These are phyloP conservation scores for Hirudinaria manillensis DNA, from an alignment of 2,888 invertebrate species.

Conservation along the genomic window DNA sequence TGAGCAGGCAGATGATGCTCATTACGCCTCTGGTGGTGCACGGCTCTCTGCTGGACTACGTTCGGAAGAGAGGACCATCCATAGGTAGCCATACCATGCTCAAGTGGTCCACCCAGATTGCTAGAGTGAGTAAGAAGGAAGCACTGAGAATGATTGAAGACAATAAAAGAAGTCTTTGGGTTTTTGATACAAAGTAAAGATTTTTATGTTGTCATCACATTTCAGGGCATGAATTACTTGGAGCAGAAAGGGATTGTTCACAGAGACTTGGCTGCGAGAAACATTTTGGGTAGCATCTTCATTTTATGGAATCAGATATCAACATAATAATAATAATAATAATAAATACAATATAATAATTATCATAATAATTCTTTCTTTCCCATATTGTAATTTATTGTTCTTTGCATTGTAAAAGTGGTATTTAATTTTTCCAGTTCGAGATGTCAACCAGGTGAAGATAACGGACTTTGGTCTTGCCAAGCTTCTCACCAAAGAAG, in stretches of 20 bases:
- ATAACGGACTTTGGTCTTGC: constrained; percentile 33
- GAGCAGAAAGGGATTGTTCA: constrained; percentile 30
- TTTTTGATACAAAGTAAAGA: not conserved
- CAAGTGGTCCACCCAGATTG: constrained; percentile 97
- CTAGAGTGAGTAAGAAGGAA: constrained; percentile 57
- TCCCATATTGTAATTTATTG: too few species aligned
- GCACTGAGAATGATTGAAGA: not conserved
- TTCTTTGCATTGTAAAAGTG: not conserved
- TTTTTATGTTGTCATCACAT: not conserved
- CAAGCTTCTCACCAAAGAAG: constrained; percentile 25
- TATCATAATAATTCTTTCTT: too few species aligned
- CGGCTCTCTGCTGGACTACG: constrained; percentile 89
- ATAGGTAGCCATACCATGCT: constrained; percentile 89
- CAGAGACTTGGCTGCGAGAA: constrained; percentile 31
- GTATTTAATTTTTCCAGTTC: constrained; percentile 15
- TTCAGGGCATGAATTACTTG: constrained; percentile 31
- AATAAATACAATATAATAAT: too few species aligned
- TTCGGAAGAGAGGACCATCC: constrained; percentile 80
- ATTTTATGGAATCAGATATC: not conserved
- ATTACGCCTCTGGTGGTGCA: constrained; percentile 95
- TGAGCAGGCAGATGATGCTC: constrained; percentile 85
- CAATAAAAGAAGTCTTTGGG: not conserved
- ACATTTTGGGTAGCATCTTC: constrained; percentile 22
- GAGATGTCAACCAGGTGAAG: constrained; percentile 21
- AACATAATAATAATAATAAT: too few species aligned